A percentile compares a stretch with the other conserved stretches of the same genome.
Evolutionary conservation across 2,888 invertebrate species (phyloP).

Genomic region (Scelioninae gen. 1): DNA sequence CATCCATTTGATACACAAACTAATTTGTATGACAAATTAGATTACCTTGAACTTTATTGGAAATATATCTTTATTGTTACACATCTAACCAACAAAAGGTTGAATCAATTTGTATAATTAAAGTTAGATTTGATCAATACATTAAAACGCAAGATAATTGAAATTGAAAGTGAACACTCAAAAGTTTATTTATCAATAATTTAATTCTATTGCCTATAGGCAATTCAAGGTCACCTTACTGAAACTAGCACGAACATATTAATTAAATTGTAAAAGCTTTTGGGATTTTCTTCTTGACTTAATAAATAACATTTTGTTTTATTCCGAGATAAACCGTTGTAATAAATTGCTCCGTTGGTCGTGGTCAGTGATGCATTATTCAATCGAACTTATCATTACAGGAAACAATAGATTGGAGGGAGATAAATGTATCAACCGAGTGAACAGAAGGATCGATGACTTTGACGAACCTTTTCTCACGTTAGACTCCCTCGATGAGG

Average conservation of each 20-base stretch:
- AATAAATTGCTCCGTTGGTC: background rate
- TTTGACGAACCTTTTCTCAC: slow-evolving; percentile 77
- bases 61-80: background rate
- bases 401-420: slow-evolving; percentile 59
- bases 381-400: slow-evolving; percentile 47
- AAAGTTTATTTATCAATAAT: slow-evolving; percentile 11
- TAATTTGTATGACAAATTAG: background rate
- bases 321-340: background rate
- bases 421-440: slow-evolving; percentile 57
- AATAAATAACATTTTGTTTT: background rate
- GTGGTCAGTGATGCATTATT: slow-evolving; percentile 5
- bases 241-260: too few species aligned
- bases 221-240: background rate
- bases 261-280: too few species aligned
- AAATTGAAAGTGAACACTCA: slow-evolving; percentile 1
- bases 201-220: slow-evolving; percentile 8
- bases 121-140: slow-evolving; percentile 5
- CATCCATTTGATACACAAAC: too few species aligned
- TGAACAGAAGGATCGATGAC: slow-evolving; percentile 78
- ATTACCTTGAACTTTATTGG: background rate
- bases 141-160: background rate
- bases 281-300: background rate
- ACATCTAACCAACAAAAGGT: background rate
- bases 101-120: background rate
- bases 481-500: slow-evolving; percentile 86